Evolutionary conservation across 2,797 vertebrate species (phyloP).

Genomic region (Pogonophryne albipinna): DNA sequence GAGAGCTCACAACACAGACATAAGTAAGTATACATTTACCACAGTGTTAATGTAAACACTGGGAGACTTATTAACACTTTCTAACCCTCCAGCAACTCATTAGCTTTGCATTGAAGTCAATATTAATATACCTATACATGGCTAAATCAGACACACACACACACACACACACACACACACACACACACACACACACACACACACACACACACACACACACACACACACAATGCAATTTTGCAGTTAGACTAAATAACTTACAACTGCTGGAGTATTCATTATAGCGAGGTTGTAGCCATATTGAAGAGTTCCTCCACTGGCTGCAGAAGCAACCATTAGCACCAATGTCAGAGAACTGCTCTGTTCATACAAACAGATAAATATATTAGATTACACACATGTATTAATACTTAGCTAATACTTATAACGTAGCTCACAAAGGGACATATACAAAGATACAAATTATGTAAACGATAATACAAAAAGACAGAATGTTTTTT

Average conservation of each 20-base stretch:
- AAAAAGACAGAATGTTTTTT: neutral
- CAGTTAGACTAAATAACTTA: slow-evolving; percentile 68
- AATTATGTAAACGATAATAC: no score
- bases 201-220: neutral
- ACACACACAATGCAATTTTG: neutral
- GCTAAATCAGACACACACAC: neutral
- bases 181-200: neutral
- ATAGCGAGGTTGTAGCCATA: slow-evolving; percentile 95
- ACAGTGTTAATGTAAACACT: neutral
- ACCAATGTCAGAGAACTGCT: slow-evolving; percentile 82
- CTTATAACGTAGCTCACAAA: neutral
- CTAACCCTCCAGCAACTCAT: neutral
- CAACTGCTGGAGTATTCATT: slow-evolving; percentile 91
- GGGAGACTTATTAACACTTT: neutral
- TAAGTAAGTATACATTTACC: neutral
- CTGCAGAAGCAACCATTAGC: slow-evolving; percentile 88
- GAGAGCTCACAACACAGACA: neutral
- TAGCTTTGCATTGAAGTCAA: neutral
- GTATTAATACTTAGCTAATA: neutral
- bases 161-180: neutral
- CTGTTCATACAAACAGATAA: slow-evolving; percentile 63
- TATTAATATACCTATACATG: neutral
- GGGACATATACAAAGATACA: neutral
- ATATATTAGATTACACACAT: neutral
- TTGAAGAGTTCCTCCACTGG: slow-evolving; percentile 93